These are phyloP conservation scores for Girardinus metallicus DNA, from an alignment of 2,797 vertebrate species.

Conservation along the genomic window DNA sequence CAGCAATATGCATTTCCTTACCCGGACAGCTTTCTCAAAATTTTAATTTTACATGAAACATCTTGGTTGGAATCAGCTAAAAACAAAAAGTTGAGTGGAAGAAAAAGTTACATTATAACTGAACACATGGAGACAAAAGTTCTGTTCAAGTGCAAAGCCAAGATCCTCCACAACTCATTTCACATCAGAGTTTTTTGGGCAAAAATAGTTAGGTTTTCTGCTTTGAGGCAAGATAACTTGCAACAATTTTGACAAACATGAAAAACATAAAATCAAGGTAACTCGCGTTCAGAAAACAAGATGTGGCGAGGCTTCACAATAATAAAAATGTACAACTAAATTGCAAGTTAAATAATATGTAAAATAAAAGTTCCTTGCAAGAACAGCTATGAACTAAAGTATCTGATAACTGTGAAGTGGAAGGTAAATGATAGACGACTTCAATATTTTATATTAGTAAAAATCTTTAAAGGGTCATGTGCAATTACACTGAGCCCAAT, in stretches of 20 bases:
- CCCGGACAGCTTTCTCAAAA: neutral
- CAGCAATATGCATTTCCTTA: neutral
- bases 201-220: neutral
- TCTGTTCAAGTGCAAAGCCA: neutral
- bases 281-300: neutral
- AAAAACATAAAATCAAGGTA: neutral
- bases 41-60: neutral
- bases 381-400: neutral
- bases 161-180: neutral
- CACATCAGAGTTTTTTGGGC: neutral
- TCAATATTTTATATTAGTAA: neutral
- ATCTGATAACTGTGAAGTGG: neutral
- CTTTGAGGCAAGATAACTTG: neutral
- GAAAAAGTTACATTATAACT: neutral
- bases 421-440: neutral
- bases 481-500: neutral
- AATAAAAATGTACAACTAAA: neutral
- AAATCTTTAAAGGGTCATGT: neutral
- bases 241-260: neutral
- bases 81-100: neutral
- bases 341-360: neutral
- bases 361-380: neutral
- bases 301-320: neutral
- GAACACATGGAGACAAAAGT: neutral
- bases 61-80: neutral